Evolutionary conservation across 23 tunicate species (phyloP).

Genomic region (Ascidia mentula): DNA sequence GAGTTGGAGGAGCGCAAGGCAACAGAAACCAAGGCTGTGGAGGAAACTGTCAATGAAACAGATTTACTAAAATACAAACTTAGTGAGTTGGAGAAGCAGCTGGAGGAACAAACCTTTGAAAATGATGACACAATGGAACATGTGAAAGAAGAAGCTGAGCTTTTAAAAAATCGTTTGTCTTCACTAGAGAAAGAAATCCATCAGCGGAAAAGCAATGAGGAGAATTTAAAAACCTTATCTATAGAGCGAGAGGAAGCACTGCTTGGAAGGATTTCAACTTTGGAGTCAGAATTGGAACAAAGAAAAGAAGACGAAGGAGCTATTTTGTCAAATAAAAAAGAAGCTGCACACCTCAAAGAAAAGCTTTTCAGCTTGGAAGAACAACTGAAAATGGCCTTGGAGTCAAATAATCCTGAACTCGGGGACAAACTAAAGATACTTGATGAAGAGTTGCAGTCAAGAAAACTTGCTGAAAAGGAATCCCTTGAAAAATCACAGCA

Average conservation of each 20-base stretch:
- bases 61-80: constrained; percentile 17
- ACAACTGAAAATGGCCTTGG: constrained; percentile 21
- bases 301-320: constrained; percentile 28
- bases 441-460: neutral
- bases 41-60: constrained; percentile 31
- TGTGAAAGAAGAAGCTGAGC: constrained; percentile 1
- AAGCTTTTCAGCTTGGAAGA: constrained; percentile 36
- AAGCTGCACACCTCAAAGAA: constrained; percentile 39
- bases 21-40: constrained; percentile 16
- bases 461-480: neutral
- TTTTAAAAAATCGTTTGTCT: neutral
- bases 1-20: constrained; percentile 23
- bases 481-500: neutral
- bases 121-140: neutral
- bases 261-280: constrained; percentile 6
- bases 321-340: constrained; percentile 20
- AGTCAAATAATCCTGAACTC: constrained; percentile 19
- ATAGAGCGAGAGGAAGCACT: constrained; percentile 2
- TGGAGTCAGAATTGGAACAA: constrained; percentile 30
- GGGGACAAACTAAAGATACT: neutral
- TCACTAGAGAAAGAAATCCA: neutral
- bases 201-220: constrained; percentile 8
- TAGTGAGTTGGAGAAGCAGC: constrained; percentile 12
- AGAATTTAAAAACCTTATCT: neutral
- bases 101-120: neutral